Percentiles rank a stretch among this genome's conserved stretches.
Conservation (phyloP, 2,113 vertebrate genomes). For the Aramus guarauna region DNA sequence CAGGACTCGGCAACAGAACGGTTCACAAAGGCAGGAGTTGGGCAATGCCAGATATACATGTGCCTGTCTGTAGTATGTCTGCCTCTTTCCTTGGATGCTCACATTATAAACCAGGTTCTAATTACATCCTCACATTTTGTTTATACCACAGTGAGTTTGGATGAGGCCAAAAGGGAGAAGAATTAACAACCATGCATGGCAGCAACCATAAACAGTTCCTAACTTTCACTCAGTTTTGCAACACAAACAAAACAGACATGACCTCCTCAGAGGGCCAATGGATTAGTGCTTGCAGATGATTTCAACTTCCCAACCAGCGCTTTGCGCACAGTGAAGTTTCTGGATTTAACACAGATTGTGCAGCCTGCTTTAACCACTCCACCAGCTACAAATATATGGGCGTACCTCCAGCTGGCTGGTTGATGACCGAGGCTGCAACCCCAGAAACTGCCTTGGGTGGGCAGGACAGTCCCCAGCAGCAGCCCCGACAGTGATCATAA, state of each 20-base stretch:
- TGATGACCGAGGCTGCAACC: rapidly evolving
- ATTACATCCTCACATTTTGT: constrained; percentile 7
- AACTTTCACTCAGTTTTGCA: constrained; percentile 14
- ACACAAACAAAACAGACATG: not conserved
- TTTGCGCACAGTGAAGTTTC: not conserved
- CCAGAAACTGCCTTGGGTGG: not conserved
- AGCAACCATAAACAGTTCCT: not conserved
- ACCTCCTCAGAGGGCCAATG: not conserved
- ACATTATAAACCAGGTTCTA: not conserved
- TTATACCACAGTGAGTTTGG: not conserved
- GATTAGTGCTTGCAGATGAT: not conserved
- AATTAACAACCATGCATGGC: not conserved
- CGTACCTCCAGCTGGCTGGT: not conserved
- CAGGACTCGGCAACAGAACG: not conserved
- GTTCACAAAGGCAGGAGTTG: not conserved
- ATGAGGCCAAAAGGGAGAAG: not conserved
- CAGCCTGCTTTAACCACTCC: not conserved
- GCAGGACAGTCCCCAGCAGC: not conserved
- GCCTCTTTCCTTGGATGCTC: not conserved
- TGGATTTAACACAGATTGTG: not conserved
- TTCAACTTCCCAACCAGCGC: not conserved
- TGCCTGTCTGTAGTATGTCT: not conserved
- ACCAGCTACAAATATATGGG: not conserved
- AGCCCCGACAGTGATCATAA: not conserved
- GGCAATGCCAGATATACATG: not conserved